Base-by-base conservation (phyloP, 1,140 invertebrate genomes). In the Lysiphlebus fabarum region DNA sequence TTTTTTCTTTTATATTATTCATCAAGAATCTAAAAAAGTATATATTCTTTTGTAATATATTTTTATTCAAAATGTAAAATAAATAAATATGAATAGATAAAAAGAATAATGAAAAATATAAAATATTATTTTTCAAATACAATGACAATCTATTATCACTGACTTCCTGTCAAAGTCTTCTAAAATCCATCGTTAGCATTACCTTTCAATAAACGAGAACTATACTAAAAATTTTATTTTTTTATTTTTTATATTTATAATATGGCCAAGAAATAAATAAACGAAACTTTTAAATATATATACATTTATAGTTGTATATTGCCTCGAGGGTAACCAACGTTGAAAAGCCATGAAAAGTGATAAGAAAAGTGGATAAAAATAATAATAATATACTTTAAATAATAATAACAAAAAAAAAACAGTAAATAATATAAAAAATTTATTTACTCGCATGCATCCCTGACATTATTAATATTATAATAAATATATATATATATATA, bases 251-350 rank as follows among this genome's bases (percentile, higher is more conserved):
- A 5, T 11, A 4, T 11, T 11, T 36, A 45, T 26, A 56, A 42
- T 44, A 40, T 37, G 17, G 17, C 17, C 17, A 7, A 12, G 40
- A 44, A 11, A 47, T 40, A 47, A 49, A 47, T 51, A 33, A 47
- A 47, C 11, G 43, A 6, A 36, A 44, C 36, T 40, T 8, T 7
- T 2, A 40, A 8, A 40, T 11, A 40, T 1, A 40, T 47, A 45
- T 41, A 14, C 14, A 34, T 56, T n/a, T 43, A 59, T 65, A 60
- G 59, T 67, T 67, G 56, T 62, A 57, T 65, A 54, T 62, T 57
- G 50, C 60, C 58, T 57, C 49, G 59, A 57, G 47, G 58, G 44
- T 44, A 43, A 50, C 59, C 57, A 53, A 40, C 53, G 61, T 59
- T 59, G 48, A 41, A 36, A 53, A 48, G 54, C 44, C 37, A 57